Evolutionary conservation across 1,140 invertebrate genomes (phyloP), one percentile per base, ranked within the genome.

Genomic region (Drosophila biarmipes): DNA sequence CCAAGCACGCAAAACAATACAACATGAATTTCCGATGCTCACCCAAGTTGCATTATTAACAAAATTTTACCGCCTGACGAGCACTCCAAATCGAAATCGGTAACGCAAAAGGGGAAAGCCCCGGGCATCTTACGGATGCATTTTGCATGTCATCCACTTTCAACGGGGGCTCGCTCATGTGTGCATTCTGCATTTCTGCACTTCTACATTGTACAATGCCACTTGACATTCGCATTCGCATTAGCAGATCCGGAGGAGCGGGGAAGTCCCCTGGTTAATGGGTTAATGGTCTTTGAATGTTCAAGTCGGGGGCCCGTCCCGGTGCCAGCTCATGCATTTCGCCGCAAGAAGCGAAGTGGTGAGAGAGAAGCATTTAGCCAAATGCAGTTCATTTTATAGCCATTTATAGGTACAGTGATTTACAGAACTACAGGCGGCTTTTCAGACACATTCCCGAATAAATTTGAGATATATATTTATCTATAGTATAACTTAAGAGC

Each of bases 161-260:
- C 38, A 64, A 64, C 49, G 29, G 46, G 62, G 69, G 62, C 54
- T 78, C 78, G 67, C 42, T 86, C 82, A 85, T 74, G 82, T 86
- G 81, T 72, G 56, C 63, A 66, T 42, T 71, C 34, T 69, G 64
- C 42, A 56, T 64, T 45, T 45, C 17, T 43, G 40, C 40, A 43
- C 15, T 43, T 71, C 40, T 68, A 51, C 51, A 56, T 64, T 51
- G 52, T 40, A 67, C 68, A 75, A 82, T 72, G 74, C 61, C 82
- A 86, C 78, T 82, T 86, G 63, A 78, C 82, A 87, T 74, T 59
- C 73, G 53, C 19, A 73, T 53, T 57, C 37, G 45, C 59, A 77
- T 78, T 77, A 66, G 59, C 52, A 49, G 24, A 12, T 14, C 4
- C 29, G 12, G 14, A n/a, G 46, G 37, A n/a, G 21, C 12, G 15